Evolutionary conservation across 2,797 vertebrate species (phyloP), one percentile per base, ranked within the genome.

Genomic region (Phaenicophaeus curvirostris): DNA sequence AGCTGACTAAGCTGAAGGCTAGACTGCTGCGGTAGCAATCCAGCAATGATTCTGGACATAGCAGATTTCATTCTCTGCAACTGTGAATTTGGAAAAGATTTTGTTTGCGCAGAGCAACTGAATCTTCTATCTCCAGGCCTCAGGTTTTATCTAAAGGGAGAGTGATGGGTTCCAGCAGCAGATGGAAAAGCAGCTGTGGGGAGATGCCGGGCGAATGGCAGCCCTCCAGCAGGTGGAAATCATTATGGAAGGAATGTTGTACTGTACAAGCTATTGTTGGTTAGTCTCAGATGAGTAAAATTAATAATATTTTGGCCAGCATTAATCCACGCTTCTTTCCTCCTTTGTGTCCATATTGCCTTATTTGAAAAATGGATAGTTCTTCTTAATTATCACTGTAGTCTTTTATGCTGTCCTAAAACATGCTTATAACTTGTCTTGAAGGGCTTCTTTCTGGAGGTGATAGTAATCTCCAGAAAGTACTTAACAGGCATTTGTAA

Each of bases 221-320:
- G 35, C 35, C 30, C 28, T 93, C 82, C 76, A 91, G 87, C 91
- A 94, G 79, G 89, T 94, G 91, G 87, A 75, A 95, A 68, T 51
- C 82, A 91, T 95, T 94, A 96, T 9, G 42, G 55, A 85, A 87
- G 51, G 77, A 93, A 94, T 91, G 86, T 68, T 75, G 42, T 66
- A n/a, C 37, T n/a, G 42, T 84, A 72, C 69, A 84, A 88, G 33
- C 73, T 62, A 58, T 89, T 94, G 72, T 83, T 93, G 62, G 89
- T 71, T 1, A 5, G 75, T 94, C 71, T 89, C 79, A 84, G 85
- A 84, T 62, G 82, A 93, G 42, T 69, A 55, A 53, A 93, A 24
- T 86, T 88, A 93, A 59, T 86, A 95, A 79, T 1, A 14, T 62
- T 83, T 87, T 94, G 83, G 62, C 42, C 35, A 83, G n/a, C 6